phyloP scores from a whole-genome alignment of 2,113 vertebrate species.

The Neolamprologus caudopunctatus region DNA sequence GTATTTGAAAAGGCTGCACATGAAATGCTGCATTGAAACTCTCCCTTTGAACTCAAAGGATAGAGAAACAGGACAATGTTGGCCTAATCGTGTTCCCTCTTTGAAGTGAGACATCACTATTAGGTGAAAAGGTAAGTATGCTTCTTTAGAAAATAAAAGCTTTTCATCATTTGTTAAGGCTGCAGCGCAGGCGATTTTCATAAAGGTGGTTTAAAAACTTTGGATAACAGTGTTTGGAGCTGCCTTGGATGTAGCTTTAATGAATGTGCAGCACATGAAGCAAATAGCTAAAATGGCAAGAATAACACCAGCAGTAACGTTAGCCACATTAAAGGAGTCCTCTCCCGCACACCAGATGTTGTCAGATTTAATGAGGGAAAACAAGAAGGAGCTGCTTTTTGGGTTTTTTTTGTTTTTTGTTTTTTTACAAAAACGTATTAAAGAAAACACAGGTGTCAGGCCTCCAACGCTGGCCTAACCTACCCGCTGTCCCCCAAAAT shows the following conservation, averaged over 20 bases:
- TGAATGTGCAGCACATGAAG: constrained; percentile 46
- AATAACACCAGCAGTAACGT: constrained; percentile 55
- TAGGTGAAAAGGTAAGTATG: constrained; percentile 73
- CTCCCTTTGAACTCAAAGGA: constrained; percentile 75
- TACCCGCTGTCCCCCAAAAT: background rate
- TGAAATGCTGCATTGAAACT: constrained; percentile 72
- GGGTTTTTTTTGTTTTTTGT: background rate
- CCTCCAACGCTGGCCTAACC: background rate
- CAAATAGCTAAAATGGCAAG: constrained; percentile 63
- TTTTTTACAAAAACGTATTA: constrained; percentile 38
- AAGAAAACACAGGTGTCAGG: constrained; percentile 66
- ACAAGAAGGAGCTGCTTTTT: constrained; percentile 42
- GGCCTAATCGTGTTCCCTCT: constrained; percentile 71
- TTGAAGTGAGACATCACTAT: constrained; percentile 77
- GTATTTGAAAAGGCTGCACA: constrained; percentile 68
- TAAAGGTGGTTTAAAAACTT: constrained; percentile 55
- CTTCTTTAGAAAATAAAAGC: constrained; percentile 70
- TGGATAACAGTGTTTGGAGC: constrained; percentile 31
- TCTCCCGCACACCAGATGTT: constrained; percentile 61
- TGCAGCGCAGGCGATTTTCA: constrained; percentile 57
- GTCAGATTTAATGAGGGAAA: constrained; percentile 68
- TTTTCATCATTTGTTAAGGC: constrained; percentile 67
- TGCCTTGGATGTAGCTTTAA: constrained; percentile 46
- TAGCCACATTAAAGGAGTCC: constrained; percentile 68
- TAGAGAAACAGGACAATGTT: constrained; percentile 76